phyloP scores from a whole-genome alignment of 2,888 invertebrate species.

The Ariolimax columbianus region DNA sequence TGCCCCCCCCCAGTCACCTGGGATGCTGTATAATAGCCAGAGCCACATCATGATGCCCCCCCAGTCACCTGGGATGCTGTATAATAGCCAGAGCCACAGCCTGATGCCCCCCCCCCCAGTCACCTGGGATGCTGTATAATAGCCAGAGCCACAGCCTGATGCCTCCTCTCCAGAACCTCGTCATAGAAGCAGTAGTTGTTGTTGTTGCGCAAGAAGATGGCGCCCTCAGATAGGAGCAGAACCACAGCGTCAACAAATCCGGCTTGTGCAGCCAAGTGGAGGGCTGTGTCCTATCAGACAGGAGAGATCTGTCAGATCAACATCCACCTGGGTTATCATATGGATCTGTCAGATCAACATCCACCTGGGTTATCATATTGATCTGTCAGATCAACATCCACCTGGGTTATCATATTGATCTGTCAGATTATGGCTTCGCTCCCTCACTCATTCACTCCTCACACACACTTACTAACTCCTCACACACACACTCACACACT shows the following conservation, averaged over 20 bases:
- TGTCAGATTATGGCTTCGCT: no score
- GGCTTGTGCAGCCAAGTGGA: conserved; percentile 97
- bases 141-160: conserved; percentile 89
- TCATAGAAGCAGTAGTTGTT: conserved; percentile 91
- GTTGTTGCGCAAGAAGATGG: conserved; percentile 92
- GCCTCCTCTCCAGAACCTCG: conserved; percentile 91
- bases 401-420: no score
- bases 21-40: conserved; percentile 85
- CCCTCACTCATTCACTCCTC: no score
- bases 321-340: no score
- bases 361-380: no score
- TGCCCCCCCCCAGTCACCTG: no score
- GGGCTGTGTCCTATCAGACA: conserved; percentile 89
- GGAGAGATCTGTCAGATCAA: no score
- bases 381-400: no score
- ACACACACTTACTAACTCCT: no score
- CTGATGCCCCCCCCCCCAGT: no score
- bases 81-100: conserved; percentile 92
- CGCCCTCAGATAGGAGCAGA: conserved; percentile 97
- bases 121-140: conserved; percentile 82
- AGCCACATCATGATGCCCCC: conserved; percentile 90
- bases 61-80: not conserved
- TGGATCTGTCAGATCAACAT: no score
- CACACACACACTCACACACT: no score
- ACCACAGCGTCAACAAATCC: conserved; percentile 99